Conservation (phyloP, 1,140 invertebrate genomes). For the Caerostris extrusa region DNA sequence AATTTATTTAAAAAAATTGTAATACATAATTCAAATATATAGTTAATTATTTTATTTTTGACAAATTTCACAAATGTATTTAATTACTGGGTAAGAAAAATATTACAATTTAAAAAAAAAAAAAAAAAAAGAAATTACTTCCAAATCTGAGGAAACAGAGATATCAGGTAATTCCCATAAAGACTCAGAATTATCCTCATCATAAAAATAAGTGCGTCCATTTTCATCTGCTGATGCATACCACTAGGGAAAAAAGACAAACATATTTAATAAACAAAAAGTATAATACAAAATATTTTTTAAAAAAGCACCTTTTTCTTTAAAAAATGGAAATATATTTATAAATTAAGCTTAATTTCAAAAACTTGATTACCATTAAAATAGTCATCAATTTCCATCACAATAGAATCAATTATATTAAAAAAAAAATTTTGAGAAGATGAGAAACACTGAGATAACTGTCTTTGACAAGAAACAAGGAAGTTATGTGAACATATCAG, state of each 20-base stretch:
- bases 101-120: background rate
- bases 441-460: background rate
- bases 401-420: background rate
- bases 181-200: constrained; percentile 85
- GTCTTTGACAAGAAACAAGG: constrained; percentile 52
- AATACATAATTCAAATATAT: no score
- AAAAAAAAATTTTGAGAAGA: constrained; percentile 3
- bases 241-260: constrained; percentile 83
- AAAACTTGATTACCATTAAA: constrained; percentile 33
- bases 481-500: constrained; percentile 45
- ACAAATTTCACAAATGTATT: no score
- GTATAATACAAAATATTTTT: background rate
- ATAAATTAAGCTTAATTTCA: no score
- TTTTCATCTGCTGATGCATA: constrained; percentile 84
- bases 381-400: constrained; percentile 35
- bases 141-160: constrained; percentile 44
- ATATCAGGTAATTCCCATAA: constrained; percentile 84
- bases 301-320: background rate
- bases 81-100: background rate
- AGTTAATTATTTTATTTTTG: no score
- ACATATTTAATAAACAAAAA: constrained; percentile 75
- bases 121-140: constrained; percentile 47
- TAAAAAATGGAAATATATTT: background rate
- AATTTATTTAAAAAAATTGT: no score
- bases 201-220: constrained; percentile 86